Base-by-base conservation (phyloP, 2,888 invertebrate genomes). In the Napeogenes inachia region DNA sequence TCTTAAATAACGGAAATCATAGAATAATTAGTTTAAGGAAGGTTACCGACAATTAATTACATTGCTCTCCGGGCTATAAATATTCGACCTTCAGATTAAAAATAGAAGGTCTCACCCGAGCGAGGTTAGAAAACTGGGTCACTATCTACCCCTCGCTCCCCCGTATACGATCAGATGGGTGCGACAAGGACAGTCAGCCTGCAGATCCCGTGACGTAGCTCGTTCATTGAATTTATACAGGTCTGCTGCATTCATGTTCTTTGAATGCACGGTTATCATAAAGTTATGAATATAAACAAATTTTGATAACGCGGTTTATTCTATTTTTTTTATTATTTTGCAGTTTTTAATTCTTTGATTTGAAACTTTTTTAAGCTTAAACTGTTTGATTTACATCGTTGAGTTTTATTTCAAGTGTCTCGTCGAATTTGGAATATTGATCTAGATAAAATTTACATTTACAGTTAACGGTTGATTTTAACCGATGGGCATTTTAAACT, bases 71-170 rank as follows among this genome's bases (percentile, higher is more conserved):
- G 71, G 70, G 79, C 86, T 88, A 89, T 89, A 87, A 87, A 90
- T 90, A 90, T 83, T 74, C 87, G 90, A 90, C 90, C 90, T 90
- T 90, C 89, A 88, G 85, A 79, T 85, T 88, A 89, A 87, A 90
- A 89, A 90, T 90, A 90, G 90, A 89, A 78, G 82, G 83, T 85
- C 89, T 85, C 86, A 79, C 79, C 83, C 81, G 78, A 81, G 76
- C 84, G 89, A 86, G 89, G 88, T 89, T 86, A 82, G 80, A 75
- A 85, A 90, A 89, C 85, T 90, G 76, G 89, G 89, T 89, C 90
- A 89, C 76, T 76, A 73, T 76, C 66, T 57, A 60, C 76, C 69
- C 85, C 86, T 73, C 81, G 65, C 69, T 86, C 81, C 54, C 73
- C 58, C 77, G 54, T 61, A 60, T 46, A 38, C 61, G 38, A 63